A percentile compares a stretch with the other conserved stretches of the same genome.
Evolutionary conservation across 2,113 vertebrate genomes (phyloP).

Genomic region (Pagrus major): DNA sequence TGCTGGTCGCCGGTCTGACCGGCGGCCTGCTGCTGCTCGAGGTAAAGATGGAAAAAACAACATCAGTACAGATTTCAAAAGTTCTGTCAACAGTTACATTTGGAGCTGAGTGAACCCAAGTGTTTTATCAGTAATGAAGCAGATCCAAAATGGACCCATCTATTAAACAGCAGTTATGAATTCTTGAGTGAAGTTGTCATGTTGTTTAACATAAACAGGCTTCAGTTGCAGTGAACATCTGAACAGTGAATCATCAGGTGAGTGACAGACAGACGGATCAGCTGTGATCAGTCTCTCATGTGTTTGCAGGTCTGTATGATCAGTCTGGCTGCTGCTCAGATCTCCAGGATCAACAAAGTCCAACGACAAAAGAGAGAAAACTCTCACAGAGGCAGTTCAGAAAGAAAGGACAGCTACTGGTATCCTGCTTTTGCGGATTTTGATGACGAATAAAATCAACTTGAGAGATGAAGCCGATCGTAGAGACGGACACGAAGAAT

Average conservation of each 20-base stretch:
- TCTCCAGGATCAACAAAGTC: conserved; percentile 63
- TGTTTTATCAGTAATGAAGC: no score
- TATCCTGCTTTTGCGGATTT: conserved; percentile 64
- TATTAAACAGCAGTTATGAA: no score
- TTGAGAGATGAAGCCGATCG: neutral
- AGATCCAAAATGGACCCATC: no score
- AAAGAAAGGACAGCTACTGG: conserved; percentile 69
- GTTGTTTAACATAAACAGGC: no score
- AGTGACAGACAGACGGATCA: neutral
- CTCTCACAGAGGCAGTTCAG: rapidly evolving
- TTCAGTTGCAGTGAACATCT: neutral
- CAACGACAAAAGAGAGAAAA: neutral
- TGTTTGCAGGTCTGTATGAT: conserved; percentile 66
- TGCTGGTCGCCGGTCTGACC: conserved; percentile 68
- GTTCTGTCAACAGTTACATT: no score
- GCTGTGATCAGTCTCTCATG: neutral
- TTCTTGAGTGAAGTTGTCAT: no score
- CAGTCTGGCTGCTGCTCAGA: conserved; percentile 65
- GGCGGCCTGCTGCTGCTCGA: conserved; percentile 70
- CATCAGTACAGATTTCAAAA: no score
- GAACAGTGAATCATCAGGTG: neutral
- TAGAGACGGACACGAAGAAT: neutral
- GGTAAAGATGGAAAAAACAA: conserved; percentile 38
- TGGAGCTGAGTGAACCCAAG: no score
- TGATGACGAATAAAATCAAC: conserved; percentile 5